These are phyloP conservation scores for Agelas oroides DNA, from an alignment of 37 sponge, comb jelly and placozoan genomes.

Conservation along the genomic window DNA sequence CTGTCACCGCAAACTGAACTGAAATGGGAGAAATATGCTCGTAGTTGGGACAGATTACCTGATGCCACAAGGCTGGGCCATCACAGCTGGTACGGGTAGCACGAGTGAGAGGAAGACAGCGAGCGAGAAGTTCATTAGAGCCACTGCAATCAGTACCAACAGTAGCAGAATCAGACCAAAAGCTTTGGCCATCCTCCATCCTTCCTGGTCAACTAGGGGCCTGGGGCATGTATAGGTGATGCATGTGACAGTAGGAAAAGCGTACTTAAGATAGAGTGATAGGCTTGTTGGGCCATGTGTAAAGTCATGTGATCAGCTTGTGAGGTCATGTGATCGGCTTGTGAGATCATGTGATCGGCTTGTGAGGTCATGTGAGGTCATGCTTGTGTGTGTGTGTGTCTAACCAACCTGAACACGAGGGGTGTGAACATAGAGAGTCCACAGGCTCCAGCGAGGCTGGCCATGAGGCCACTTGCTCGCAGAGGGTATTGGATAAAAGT, in stretches of 20 bases:
- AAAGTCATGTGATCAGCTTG: too few species aligned
- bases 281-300: not conserved
- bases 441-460: not conserved
- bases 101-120: slow-evolving; percentile 19
- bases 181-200: slow-evolving; percentile 65
- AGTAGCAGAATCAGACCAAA: slow-evolving; percentile 24
- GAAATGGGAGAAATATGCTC: too few species aligned
- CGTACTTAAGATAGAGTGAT: not conserved
- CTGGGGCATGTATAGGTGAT: not conserved
- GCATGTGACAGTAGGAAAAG: not conserved
- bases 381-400: too few species aligned
- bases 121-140: slow-evolving; percentile 62
- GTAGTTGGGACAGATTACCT: too few species aligned
- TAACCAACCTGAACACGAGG: slow-evolving; percentile 5
- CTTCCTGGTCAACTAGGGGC: not conserved
- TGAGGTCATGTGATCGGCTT: too few species aligned
- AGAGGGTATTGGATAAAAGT: slow-evolving; percentile 9
- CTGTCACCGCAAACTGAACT: too few species aligned
- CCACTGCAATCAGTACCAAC: slow-evolving; percentile 38
- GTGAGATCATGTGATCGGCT: too few species aligned
- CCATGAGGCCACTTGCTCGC: not conserved
- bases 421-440: slow-evolving; percentile 8
- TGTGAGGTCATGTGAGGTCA: too few species aligned
- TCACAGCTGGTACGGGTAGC: slow-evolving; percentile 25
- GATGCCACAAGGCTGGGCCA: slow-evolving; percentile 8